Conservation (phyloP, 2,113 vertebrate genomes). For the Anhinga rufa region DNA sequence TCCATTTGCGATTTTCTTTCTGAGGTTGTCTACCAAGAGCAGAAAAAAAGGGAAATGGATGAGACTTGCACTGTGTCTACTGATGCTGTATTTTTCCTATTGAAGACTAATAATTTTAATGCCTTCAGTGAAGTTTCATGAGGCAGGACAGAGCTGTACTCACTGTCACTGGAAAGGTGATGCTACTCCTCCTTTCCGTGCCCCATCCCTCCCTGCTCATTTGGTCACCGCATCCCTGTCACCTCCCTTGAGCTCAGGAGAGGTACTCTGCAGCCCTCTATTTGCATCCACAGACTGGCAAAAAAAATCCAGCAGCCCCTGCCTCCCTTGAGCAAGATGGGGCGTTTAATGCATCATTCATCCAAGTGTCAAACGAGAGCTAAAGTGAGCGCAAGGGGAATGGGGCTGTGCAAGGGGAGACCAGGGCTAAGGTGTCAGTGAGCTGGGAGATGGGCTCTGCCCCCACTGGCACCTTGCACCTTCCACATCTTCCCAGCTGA, state of each 20-base stretch:
- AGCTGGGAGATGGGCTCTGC: background rate
- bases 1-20: background rate
- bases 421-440: rapidly evolving
- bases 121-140: background rate
- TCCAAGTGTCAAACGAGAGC: background rate
- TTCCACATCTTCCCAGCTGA: background rate
- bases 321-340: background rate
- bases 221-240: background rate
- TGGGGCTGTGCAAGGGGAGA: background rate
- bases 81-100: background rate
- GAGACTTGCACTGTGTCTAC: background rate
- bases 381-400: background rate
- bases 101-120: background rate
- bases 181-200: background rate
- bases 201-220: background rate
- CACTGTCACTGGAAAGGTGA: background rate
- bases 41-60: background rate
- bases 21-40: background rate
- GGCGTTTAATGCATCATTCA: rapidly evolving
- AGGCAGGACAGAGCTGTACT: background rate
- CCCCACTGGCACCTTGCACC: background rate
- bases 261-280: background rate
- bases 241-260: background rate
- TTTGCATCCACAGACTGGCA: background rate
- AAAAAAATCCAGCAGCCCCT: background rate